Conservation (phyloP, 2,113 vertebrate species). For the Diadophis punctatus region DNA sequence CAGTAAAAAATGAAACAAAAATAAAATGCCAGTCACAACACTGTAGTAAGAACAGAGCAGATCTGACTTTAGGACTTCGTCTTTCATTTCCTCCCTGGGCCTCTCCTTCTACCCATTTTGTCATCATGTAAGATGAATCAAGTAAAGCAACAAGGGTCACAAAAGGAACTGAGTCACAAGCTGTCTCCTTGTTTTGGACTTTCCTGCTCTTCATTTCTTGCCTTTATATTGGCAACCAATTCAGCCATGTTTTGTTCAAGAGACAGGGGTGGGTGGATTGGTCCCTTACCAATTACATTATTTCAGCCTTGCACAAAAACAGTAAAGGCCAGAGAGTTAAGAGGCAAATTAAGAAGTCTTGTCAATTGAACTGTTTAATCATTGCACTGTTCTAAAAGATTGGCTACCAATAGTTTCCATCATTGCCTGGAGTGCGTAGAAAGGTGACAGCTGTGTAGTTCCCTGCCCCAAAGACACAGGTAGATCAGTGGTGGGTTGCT, state of each 20-base stretch:
- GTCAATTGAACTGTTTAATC: not conserved
- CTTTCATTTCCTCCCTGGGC: not conserved
- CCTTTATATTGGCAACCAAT: not conserved
- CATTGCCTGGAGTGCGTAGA: not conserved
- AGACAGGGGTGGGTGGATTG: fast-evolving
- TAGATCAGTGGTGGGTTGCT: too few relatives aligned
- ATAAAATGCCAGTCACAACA: not conserved
- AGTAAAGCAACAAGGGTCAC: not conserved
- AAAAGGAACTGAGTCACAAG: not conserved
- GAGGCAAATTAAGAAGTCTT: not conserved
- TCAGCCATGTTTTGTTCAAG: not conserved
- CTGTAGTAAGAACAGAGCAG: not conserved
- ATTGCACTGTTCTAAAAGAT: not conserved
- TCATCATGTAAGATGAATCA: not conserved
- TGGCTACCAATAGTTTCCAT: not conserved
- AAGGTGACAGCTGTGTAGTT: not conserved
- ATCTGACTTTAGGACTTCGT: not conserved
- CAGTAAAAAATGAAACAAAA: not conserved
- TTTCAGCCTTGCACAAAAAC: not conserved
- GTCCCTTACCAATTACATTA: not conserved
- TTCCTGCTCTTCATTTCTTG: not conserved
- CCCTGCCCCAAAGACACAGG: not conserved
- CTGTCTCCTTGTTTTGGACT: not conserved
- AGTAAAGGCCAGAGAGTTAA: not conserved
- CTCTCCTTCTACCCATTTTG: not conserved